Evolutionary conservation across 2,888 invertebrate species (phyloP).

Genomic region (Tetragonisca angustula): DNA sequence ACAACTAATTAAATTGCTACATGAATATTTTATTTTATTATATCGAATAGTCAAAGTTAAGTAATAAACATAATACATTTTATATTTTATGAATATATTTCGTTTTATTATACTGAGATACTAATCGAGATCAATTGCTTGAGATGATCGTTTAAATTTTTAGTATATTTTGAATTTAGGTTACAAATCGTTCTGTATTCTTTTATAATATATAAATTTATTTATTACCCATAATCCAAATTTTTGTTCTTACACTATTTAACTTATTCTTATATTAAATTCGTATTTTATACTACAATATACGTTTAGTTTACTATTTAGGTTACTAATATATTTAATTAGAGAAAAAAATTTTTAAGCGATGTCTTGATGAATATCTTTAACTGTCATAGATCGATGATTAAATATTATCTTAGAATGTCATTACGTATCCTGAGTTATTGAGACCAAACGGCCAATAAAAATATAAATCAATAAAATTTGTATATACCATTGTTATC

Average conservation of each 20-base stretch:
- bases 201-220: neutral
- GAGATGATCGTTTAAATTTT: neutral
- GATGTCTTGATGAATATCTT: neutral
- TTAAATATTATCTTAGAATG: neutral
- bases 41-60: neutral
- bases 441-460: neutral
- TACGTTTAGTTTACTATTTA: neutral
- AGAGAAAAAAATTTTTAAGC: neutral
- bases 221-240: neutral
- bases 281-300: neutral
- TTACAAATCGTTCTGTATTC: neutral
- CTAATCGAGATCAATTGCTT: neutral
- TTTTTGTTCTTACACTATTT: neutral
- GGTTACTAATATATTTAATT: neutral
- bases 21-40: neutral
- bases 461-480: neutral
- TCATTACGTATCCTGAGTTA: neutral
- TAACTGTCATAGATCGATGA: neutral
- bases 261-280: neutral
- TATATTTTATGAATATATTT: neutral
- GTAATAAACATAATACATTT: neutral
- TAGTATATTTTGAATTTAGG: neutral
- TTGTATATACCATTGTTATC: neutral
- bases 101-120: neutral
- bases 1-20: neutral